Evolutionary conservation across 2,888 invertebrate species (phyloP), one percentile per base, ranked within the genome.

Genomic region (Polietes domitor): DNA sequence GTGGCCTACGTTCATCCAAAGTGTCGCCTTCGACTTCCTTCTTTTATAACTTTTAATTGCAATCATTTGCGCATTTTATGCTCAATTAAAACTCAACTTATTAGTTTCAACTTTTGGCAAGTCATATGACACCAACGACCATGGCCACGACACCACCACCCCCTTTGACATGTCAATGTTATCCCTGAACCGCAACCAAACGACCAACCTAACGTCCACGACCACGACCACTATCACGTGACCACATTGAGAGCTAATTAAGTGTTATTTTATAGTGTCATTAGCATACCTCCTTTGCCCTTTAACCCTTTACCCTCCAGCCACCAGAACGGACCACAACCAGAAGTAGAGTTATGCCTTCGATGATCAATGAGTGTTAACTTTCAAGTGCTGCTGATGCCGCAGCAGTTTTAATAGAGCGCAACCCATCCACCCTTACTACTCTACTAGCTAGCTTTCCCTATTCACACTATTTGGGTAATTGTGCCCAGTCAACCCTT

Each of bases 71-170:
- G 43, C 37, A 24, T 68, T 68, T 41, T 43, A 68, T 68, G 68
- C 68, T 68, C 68, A 68, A 68, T 68, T 68, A 68, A 68, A 68
- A 41, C 43, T 41, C 68, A 68, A 37, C 68, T 68, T 68, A 68
- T 26, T 21, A 26, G 26, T 58, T 58, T 53, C 24, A 26, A 58
- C 58, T 58, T 58, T 58, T 58, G 24, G 58, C 26, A 58, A 24
- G 58, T 58, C 58, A 58, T 58, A 26, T 58, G 58, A 58, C 58
- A 58, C 65, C 65, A 65, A n/a, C 28, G 55, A 21, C 12, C 2
- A 28, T 28, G 21, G 28, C 6, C 15, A 61, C n/a, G n/a, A 28
- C 26, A 37, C 32, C 41, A 32, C 61, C 32, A 19, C 19, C 32
- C 5, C 21, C 19, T 21, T 15, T 12, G 15, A 47, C 47, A 47